Conservation (phyloP, 2,888 invertebrate genomes). For the Didymodactylos carnosus region DNA sequence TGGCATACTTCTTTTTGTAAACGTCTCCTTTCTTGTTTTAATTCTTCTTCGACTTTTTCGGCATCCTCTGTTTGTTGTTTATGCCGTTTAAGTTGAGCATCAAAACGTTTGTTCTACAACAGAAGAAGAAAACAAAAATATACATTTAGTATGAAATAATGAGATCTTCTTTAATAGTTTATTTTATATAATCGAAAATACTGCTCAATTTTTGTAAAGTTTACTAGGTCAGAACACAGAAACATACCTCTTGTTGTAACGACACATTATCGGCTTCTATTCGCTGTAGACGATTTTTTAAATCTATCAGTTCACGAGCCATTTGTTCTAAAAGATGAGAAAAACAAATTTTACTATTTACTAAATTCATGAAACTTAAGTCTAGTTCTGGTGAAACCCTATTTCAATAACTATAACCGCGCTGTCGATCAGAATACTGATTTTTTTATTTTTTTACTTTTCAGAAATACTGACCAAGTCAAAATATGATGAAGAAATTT, state of each 20-base stretch:
- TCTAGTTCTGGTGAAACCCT: too few species aligned
- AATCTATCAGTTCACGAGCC: conserved; percentile 6
- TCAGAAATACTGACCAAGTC: too few species aligned
- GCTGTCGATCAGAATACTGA: too few species aligned
- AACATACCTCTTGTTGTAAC: conserved; percentile 12
- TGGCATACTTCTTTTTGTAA: conserved; percentile 13
- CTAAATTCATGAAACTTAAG: neutral
- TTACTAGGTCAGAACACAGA: neutral
- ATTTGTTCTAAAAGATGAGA: neutral
- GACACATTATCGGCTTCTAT: conserved; percentile 11
- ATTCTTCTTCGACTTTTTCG: neutral
- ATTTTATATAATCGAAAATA: too few species aligned
- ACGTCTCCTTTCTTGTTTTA: conserved; percentile 3
- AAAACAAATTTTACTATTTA: neutral
- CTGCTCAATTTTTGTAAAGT: neutral
- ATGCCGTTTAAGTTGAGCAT: conserved; percentile 6
- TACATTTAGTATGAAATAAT: too few species aligned
- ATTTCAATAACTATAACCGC: too few species aligned
- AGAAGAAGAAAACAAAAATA: too few species aligned
- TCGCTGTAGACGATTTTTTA: conserved; percentile 10
- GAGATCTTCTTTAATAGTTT: neutral
- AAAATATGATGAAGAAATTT: too few species aligned
- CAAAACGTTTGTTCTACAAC: conserved; percentile 9
- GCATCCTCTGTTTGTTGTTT: conserved; percentile 8
- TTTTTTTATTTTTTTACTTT: too few species aligned